Conservation (phyloP, 1,140 invertebrate genomes). For the Sminthurides bifidus region DNA sequence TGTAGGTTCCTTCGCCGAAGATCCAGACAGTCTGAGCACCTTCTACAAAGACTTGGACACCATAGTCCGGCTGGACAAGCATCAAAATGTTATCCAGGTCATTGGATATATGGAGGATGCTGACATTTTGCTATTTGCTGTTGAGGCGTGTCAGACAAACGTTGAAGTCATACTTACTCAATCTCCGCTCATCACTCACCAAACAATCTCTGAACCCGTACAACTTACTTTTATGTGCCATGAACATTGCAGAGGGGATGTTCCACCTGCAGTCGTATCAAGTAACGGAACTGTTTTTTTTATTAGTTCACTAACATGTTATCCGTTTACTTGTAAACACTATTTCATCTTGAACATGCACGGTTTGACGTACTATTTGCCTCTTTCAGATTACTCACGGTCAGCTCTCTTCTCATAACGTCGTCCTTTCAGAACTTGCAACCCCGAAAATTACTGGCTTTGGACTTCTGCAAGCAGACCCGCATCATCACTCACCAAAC, state of each 20-base stretch:
- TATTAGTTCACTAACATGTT: neutral
- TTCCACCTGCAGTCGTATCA: conserved; percentile 27
- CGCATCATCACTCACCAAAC: conserved; percentile 5
- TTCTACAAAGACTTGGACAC: conserved; percentile 51
- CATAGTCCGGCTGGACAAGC: conserved; percentile 51
- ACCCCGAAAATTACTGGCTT: conserved; percentile 59
- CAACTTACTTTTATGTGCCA: conserved; percentile 25
- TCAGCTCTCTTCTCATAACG: conserved; percentile 56
- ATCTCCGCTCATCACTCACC: conserved; percentile 7
- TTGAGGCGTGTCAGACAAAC: conserved; percentile 20
- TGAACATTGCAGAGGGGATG: conserved; percentile 29
- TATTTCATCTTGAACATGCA: conserved; percentile 19
- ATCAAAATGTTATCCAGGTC: conserved; percentile 58
- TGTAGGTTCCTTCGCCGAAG: conserved; percentile 1
- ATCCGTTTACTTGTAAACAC: neutral
- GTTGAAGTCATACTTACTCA: conserved; percentile 19
- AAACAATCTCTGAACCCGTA: conserved; percentile 15
- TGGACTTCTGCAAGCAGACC: conserved; percentile 44
- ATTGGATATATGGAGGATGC: conserved; percentile 66
- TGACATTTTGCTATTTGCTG: conserved; percentile 29
- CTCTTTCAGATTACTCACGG: conserved; percentile 54
- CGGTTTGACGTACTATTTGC: no score
- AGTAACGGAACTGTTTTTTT: conserved; percentile 5
- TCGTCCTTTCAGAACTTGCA: conserved; percentile 48
- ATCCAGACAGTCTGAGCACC: conserved; percentile 16